phyloP scores from a whole-genome alignment of 2,113 vertebrate genomes.

The Austrofundulus limnaeus region DNA sequence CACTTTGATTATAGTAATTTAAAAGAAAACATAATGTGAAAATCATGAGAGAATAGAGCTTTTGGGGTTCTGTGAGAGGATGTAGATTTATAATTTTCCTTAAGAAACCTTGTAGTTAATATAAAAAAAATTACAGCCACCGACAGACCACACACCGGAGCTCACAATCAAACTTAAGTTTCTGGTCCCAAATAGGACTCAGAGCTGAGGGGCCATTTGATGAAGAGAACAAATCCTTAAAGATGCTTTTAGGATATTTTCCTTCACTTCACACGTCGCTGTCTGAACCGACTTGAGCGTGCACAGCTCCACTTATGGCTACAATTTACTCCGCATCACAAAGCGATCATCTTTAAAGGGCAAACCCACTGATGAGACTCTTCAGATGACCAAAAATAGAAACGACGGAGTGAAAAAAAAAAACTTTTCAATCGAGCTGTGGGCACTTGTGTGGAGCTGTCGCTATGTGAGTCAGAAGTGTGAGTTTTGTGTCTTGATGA shows the following conservation, averaged over 20 bases:
- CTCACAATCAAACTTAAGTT: slow-evolving; percentile 36
- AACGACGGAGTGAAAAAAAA: slow-evolving; percentile 31
- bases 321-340: slow-evolving; percentile 69
- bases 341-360: slow-evolving; percentile 47
- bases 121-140: too few species aligned
- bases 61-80: too few species aligned
- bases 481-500: slow-evolving; percentile 60
- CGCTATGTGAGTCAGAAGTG: slow-evolving; percentile 66
- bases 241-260: too few species aligned
- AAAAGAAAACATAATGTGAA: too few species aligned
- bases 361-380: slow-evolving; percentile 42
- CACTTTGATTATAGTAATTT: background rate
- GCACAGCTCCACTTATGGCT: slow-evolving; percentile 37
- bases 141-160: background rate
- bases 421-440: slow-evolving; percentile 37
- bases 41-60: too few species aligned
- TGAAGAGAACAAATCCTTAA: background rate
- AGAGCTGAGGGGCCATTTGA: background rate
- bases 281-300: slow-evolving; percentile 4
- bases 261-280: background rate
- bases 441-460: slow-evolving; percentile 30
- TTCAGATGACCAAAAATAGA: slow-evolving; percentile 56
- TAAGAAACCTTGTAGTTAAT: slow-evolving; percentile 8
- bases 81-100: background rate
- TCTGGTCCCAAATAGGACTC: slow-evolving; percentile 32